These are phyloP conservation scores for Heterodera schachtii DNA, from an alignment of 1,140 invertebrate species.

Conservation along the genomic window DNA sequence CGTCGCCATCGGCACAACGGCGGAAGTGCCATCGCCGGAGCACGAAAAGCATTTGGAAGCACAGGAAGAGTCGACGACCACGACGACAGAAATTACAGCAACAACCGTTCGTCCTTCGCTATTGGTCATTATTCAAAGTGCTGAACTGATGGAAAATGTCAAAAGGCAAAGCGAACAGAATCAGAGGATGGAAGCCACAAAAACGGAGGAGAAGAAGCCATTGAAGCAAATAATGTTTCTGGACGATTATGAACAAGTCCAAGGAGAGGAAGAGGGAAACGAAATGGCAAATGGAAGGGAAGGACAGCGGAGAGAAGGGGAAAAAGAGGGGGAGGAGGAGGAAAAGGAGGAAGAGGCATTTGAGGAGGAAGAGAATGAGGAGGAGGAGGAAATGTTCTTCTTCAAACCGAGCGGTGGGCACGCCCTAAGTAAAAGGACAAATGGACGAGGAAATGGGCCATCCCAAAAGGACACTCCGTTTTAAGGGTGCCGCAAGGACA, in stretches of 20 bases:
- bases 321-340: neutral
- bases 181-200: neutral
- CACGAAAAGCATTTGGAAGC: neutral
- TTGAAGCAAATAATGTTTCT: conserved; percentile 34
- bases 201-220: neutral
- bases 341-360: neutral
- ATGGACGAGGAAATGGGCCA: too few species aligned
- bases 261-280: conserved; percentile 30
- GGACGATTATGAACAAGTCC: conserved; percentile 38
- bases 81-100: neutral
- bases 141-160: neutral
- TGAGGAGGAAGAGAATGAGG: conserved; percentile 33
- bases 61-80: conserved; percentile 11
- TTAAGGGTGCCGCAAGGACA: too few species aligned
- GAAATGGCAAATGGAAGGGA: neutral
- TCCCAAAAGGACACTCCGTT: too few species aligned
- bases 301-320: neutral
- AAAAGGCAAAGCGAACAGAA: neutral
- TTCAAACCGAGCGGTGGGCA: conserved; percentile 22
- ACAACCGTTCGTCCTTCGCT: conserved; percentile 8
- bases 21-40: neutral
- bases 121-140: conserved; percentile 29
- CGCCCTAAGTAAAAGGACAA: too few species aligned
- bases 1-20: neutral
- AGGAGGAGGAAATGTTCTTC: conserved; percentile 35